Conservation (phyloP, 2,888 invertebrate species). For the Caenorhabditis imperialis region DNA sequence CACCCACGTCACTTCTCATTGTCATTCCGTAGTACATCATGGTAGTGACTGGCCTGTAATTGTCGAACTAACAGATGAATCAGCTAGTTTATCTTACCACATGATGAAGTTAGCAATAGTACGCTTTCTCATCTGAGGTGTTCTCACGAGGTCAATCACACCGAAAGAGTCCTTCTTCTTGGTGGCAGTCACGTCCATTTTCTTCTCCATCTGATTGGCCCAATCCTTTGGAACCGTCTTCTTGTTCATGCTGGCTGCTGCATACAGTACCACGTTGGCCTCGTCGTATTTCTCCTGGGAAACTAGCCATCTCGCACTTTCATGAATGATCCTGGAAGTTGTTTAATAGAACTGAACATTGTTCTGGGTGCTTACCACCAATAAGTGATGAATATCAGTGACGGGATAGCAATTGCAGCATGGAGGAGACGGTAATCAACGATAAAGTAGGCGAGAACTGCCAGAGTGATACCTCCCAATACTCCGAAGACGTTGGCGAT, state of each 20-base stretch:
- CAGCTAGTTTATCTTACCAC: conserved; percentile 46
- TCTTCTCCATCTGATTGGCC: conserved; percentile 47
- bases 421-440: conserved; percentile 75
- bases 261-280: conserved; percentile 71
- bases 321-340: conserved; percentile 71
- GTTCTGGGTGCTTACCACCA: conserved; percentile 69
- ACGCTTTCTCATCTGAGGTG: conserved; percentile 63
- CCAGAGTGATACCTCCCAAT: conserved; percentile 77
- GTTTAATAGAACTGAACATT: neutral
- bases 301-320: conserved; percentile 76
- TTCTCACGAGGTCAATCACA: conserved; percentile 59
- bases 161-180: conserved; percentile 55
- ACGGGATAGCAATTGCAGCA: conserved; percentile 73
- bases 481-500: conserved; percentile 79
- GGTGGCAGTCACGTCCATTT: conserved; percentile 23
- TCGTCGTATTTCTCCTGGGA: conserved; percentile 72
- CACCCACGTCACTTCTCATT: conserved; percentile 87
- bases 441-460: conserved; percentile 73
- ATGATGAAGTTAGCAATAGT: conserved; percentile 61
- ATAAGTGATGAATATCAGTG: conserved; percentile 74
- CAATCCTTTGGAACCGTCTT: conserved; percentile 71
- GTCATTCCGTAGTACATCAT: conserved; percentile 90
- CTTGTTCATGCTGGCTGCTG: conserved; percentile 69
- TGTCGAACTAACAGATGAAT: neutral
- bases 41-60: conserved; percentile 85